Percentiles rank a stretch among this genome's conserved stretches.
phyloP scores from a whole-genome alignment of 1,140 invertebrate species.

The Philopotamus ludificatus region DNA sequence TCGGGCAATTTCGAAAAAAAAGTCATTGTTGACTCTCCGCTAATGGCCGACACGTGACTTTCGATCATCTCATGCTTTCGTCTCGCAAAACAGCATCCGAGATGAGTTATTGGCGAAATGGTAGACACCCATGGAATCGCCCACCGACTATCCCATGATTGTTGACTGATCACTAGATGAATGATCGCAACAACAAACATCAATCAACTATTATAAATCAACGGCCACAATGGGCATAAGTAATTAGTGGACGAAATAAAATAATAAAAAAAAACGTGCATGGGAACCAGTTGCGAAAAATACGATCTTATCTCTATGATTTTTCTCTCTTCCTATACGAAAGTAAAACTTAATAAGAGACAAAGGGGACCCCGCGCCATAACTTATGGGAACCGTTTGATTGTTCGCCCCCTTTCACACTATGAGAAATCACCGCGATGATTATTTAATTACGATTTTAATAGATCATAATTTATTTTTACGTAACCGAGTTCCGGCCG shows the following conservation, averaged over 20 bases:
- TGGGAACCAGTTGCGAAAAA: background rate
- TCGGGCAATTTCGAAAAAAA: too few species aligned
- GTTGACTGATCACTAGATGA: too few species aligned
- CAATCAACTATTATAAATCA: background rate
- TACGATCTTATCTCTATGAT: background rate
- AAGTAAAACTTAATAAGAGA: background rate
- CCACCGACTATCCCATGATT: too few species aligned
- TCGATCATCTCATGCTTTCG: too few species aligned
- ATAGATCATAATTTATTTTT: background rate
- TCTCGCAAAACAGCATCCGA: too few species aligned
- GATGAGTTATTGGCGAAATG: too few species aligned
- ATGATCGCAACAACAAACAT: background rate
- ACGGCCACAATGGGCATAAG: background rate
- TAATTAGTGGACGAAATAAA: background rate
- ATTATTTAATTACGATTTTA: background rate
- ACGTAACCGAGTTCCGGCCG: background rate
- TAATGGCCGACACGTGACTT: too few species aligned
- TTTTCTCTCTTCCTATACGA: background rate
- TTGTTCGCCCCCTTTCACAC: slow-evolving; percentile 23
- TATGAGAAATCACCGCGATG: background rate
- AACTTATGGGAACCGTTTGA: slow-evolving; percentile 21
- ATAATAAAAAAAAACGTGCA: background rate
- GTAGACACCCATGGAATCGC: too few species aligned
- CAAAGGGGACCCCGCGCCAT: slow-evolving; percentile 1
- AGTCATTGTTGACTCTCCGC: too few species aligned